These are phyloP conservation scores for Gryllus longicercus DNA, from an alignment of 2,888 invertebrate genomes.

Conservation along the genomic window DNA sequence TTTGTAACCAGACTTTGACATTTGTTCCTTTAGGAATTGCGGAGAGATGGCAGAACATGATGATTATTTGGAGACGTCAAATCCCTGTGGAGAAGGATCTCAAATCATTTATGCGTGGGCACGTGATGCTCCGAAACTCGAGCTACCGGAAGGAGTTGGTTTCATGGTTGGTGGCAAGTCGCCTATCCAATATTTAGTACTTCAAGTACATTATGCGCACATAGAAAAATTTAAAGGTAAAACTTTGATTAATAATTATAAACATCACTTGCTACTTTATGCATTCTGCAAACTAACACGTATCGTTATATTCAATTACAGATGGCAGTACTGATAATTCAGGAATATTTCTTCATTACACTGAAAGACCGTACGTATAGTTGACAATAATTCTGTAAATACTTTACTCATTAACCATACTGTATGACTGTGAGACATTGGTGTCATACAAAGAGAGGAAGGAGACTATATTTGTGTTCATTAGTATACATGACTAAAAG, in stretches of 20 bases:
- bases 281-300: not conserved
- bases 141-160: constrained; percentile 81
- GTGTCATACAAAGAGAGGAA: too few relatives aligned
- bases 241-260: constrained; percentile 26
- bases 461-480: too few relatives aligned
- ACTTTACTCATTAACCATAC: not conserved
- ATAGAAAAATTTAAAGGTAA: constrained; percentile 60
- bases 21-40: constrained; percentile 66
- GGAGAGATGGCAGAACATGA: constrained; percentile 78
- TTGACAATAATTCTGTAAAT: not conserved
- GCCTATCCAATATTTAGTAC: constrained; percentile 79
- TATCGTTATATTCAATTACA: constrained; percentile 44
- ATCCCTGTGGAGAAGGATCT: constrained; percentile 72
- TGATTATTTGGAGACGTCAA: constrained; percentile 55
- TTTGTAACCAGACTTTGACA: too few relatives aligned
- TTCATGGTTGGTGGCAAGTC: constrained; percentile 86
- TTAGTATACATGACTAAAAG: too few relatives aligned
- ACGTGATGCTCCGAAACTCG: constrained; percentile 77
- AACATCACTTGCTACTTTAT: not conserved
- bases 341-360: constrained; percentile 77
- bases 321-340: constrained; percentile 79
- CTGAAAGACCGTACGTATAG: constrained; percentile 62
- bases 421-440: too few relatives aligned
- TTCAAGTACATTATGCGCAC: constrained; percentile 87
- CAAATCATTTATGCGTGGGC: constrained; percentile 95